Evolutionary conservation across 2,888 invertebrate genomes (phyloP).

Genomic region (Anticlea derivata): DNA sequence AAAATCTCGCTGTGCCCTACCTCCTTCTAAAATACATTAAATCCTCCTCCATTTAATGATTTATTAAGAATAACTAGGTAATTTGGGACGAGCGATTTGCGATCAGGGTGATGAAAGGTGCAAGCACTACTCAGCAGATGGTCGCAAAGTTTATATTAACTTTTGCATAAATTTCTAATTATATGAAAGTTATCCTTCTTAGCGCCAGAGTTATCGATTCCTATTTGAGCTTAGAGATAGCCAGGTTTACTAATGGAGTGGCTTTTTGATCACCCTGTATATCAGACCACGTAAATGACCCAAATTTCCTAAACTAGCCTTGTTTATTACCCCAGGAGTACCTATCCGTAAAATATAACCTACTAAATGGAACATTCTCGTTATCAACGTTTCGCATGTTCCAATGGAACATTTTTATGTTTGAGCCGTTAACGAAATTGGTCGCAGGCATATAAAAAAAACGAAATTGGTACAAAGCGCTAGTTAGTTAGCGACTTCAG

Average conservation of each 20-base stretch:
- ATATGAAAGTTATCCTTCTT: background rate
- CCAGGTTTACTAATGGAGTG: background rate
- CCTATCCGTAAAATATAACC: constrained; percentile 57
- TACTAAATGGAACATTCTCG: constrained; percentile 64
- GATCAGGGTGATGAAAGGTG: too few species aligned
- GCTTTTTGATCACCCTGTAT: constrained; percentile 13
- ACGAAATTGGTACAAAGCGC: constrained; percentile 1
- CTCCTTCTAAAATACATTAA: too few species aligned
- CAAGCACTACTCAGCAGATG: too few species aligned
- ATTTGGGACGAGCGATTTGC: too few species aligned
- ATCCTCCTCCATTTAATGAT: too few species aligned
- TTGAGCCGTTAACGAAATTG: constrained; percentile 28
- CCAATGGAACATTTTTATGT: constrained; percentile 40
- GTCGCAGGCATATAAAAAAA: too few species aligned
- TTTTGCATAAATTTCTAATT: background rate
- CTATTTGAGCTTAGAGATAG: background rate
- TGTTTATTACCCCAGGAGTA: constrained; percentile 61
- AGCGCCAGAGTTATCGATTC: background rate
- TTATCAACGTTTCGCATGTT: constrained; percentile 49
- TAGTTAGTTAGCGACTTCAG: too few species aligned
- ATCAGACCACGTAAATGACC: constrained; percentile 39
- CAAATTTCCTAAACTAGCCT: constrained; percentile 63
- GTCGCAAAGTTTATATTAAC: too few species aligned
- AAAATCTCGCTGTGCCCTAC: too few species aligned
- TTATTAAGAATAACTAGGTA: too few species aligned